These are phyloP conservation scores for Amphimallon solstitiale DNA, from an alignment of 2,888 invertebrate genomes.

Conservation along the genomic window DNA sequence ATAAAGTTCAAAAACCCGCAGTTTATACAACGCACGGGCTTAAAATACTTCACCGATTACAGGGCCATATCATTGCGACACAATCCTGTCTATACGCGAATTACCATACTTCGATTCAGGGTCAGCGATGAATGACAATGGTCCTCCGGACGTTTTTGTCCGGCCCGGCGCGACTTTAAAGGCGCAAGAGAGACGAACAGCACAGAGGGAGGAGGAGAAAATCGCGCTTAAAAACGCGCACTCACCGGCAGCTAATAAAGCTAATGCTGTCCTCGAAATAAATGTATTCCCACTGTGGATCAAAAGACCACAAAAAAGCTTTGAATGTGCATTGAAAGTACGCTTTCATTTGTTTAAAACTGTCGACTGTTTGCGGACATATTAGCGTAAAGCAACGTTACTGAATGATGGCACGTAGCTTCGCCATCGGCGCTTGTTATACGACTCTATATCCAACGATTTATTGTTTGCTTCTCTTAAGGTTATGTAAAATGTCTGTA, in stretches of 20 bases:
- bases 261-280: conserved; percentile 37
- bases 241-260: conserved; percentile 32
- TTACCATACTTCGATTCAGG: not conserved
- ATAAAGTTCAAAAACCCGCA: no score
- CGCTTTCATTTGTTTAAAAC: conserved; percentile 42
- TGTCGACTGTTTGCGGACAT: conserved; percentile 37
- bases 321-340: conserved; percentile 38
- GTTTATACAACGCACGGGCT: no score
- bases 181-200: conserved; percentile 14
- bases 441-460: not conserved
- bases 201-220: not conserved
- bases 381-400: conserved; percentile 29
- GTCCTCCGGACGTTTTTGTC: not conserved
- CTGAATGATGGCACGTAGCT: conserved; percentile 15
- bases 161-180: not conserved
- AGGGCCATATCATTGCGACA: no score
- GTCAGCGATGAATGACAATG: conserved; percentile 6
- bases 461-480: no score
- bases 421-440: conserved; percentile 9
- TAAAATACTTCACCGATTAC: no score
- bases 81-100: not conserved
- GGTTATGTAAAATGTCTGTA: no score
- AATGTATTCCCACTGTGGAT: conserved; percentile 37
- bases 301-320: conserved; percentile 43
- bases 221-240: conserved; percentile 26